phyloP scores from a whole-genome alignment of 2,113 vertebrate species.

The Vicugna pacos region DNA sequence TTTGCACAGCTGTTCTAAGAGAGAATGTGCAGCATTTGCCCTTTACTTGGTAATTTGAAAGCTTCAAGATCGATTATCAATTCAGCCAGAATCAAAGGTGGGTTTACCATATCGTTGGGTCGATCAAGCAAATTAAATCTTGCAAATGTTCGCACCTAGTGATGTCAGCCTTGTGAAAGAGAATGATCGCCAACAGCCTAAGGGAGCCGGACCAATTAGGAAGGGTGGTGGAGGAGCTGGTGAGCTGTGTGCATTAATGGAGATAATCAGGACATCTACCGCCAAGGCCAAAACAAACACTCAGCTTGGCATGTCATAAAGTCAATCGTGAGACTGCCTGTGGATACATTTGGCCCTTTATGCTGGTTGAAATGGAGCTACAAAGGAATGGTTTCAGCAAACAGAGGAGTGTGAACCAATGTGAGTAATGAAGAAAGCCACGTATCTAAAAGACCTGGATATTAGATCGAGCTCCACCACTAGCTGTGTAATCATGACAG shows the following conservation, averaged over 20 bases:
- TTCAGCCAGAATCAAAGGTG: slow-evolving; percentile 39
- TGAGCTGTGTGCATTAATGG: neutral
- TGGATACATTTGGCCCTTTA: neutral
- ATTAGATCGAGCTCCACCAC: neutral
- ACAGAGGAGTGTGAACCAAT: neutral
- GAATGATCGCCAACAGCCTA: slow-evolving; percentile 5
- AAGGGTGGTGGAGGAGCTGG: neutral
- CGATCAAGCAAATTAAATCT: slow-evolving; percentile 26
- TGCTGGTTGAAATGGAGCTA: slow-evolving; percentile 46
- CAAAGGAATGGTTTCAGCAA: slow-evolving; percentile 51
- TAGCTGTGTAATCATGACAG: neutral
- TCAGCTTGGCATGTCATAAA: slow-evolving; percentile 40
- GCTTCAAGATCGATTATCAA: neutral
- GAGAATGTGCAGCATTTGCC: neutral
- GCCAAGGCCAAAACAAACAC: slow-evolving; percentile 49
- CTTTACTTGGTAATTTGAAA: slow-evolving; percentile 17
- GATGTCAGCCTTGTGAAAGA: slow-evolving; percentile 45
- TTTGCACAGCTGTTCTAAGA: neutral
- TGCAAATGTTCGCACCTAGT: slow-evolving; percentile 20
- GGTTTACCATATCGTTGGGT: slow-evolving; percentile 27
- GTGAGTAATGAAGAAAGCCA: slow-evolving; percentile 24
- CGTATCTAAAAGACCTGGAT: neutral
- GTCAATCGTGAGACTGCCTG: slow-evolving; percentile 5
- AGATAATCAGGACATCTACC: slow-evolving; percentile 35
- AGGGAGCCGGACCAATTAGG: slow-evolving; percentile 42